These are phyloP conservation scores for Micrasema minimum DNA, from an alignment of 1,140 invertebrate species.

Conservation along the genomic window DNA sequence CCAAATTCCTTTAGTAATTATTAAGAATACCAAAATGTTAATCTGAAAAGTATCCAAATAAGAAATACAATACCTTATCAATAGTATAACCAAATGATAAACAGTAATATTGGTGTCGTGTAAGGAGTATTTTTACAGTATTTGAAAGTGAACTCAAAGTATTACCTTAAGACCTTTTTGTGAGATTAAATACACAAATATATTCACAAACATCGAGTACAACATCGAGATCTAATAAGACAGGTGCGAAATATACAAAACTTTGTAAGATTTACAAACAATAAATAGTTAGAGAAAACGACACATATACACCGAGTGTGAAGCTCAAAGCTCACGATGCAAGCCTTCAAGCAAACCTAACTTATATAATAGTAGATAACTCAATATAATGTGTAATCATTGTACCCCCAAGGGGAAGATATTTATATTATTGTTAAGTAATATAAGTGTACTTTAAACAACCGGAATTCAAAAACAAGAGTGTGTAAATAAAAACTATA, in stretches of 20 bases:
- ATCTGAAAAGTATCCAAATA: too few species aligned
- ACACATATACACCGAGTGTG: constrained; percentile 51
- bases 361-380: neutral
- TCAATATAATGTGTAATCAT: too few species aligned
- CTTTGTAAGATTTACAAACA: constrained; percentile 15
- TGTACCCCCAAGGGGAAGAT: too few species aligned
- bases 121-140: constrained; percentile 17
- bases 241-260: constrained; percentile 28
- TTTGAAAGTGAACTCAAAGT: constrained; percentile 4
- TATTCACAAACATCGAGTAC: constrained; percentile 28
- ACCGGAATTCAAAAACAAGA: too few species aligned
- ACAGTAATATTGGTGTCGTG: constrained; percentile 16
- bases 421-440: too few species aligned
- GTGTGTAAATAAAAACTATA: too few species aligned
- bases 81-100: constrained; percentile 1
- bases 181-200: constrained; percentile 27
- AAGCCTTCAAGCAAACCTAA: constrained; percentile 40
- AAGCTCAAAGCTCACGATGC: constrained; percentile 46
- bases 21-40: neutral
- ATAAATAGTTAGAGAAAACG: constrained; percentile 53
- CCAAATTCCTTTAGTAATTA: constrained; percentile 20
- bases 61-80: neutral
- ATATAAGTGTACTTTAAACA: too few species aligned
- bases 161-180: constrained; percentile 42
- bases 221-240: constrained; percentile 35